Evolutionary conservation across 2,888 invertebrate species (phyloP).

Genomic region (Punctoribates punctum): DNA sequence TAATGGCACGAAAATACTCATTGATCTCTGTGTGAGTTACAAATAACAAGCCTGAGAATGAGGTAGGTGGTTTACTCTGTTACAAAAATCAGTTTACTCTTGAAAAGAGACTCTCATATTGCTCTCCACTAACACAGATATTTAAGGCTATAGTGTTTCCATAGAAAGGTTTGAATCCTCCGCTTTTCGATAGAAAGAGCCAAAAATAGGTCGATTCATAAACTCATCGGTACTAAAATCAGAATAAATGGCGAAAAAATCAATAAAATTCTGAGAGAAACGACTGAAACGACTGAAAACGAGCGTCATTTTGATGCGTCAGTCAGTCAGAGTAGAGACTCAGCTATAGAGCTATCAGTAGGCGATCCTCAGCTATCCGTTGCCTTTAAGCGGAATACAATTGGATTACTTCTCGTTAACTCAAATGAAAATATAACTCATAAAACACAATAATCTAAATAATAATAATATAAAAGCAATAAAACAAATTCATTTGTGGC

Average conservation of each 20-base stretch:
- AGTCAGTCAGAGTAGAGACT: not conserved
- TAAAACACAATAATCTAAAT: not conserved
- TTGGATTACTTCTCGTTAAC: not conserved
- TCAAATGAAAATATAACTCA: not conserved
- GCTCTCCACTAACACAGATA: too few species aligned
- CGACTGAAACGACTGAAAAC: not conserved
- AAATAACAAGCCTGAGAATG: too few species aligned
- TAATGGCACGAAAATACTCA: too few species aligned
- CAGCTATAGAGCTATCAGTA: not conserved
- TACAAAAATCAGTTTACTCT: too few species aligned
- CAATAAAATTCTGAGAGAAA: not conserved
- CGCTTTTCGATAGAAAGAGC: not conserved
- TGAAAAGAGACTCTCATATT: too few species aligned
- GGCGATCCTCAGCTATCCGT: not conserved
- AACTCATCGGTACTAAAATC: not conserved
- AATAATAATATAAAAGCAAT: not conserved
- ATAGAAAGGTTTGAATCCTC: not conserved
- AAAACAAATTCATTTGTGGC: not conserved
- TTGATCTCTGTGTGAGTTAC: too few species aligned
- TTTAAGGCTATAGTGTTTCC: not conserved
- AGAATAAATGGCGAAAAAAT: not conserved
- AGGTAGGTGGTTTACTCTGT: too few species aligned
- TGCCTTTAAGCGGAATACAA: not conserved
- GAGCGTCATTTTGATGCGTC: conserved; percentile 19
- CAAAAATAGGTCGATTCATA: not conserved